Conservation (phyloP, 2,797 vertebrate genomes). For the Xerus rutilus region DNA sequence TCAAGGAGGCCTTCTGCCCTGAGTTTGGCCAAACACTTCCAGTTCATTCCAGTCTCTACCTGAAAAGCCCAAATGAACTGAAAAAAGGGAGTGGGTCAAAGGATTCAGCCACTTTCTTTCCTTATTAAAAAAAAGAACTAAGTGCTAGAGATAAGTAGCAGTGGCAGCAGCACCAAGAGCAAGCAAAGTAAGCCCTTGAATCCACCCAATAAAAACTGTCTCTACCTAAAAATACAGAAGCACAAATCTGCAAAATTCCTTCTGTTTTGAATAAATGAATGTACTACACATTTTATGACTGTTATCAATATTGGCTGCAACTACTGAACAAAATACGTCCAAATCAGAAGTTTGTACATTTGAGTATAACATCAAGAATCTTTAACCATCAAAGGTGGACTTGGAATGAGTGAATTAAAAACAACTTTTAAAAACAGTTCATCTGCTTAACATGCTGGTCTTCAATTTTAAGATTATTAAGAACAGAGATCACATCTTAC, state of each 20-base stretch:
- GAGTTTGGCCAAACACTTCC: background rate
- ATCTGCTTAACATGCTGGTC: background rate
- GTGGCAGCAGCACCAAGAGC: background rate
- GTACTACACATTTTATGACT: background rate
- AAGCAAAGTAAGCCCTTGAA: background rate
- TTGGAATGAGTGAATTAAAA: constrained; percentile 27
- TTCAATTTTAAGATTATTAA: constrained; percentile 51
- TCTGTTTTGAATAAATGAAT: background rate
- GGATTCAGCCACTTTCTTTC: background rate
- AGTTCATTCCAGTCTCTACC: background rate
- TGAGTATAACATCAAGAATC: background rate
- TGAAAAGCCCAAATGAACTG: background rate
- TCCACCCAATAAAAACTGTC: background rate
- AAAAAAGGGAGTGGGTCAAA: background rate
- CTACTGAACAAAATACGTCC: constrained; percentile 13
- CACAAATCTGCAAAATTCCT: background rate
- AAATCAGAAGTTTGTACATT: background rate
- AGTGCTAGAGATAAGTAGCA: background rate
- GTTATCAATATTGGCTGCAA: background rate
- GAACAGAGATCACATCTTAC: background rate
- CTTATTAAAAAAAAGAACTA: background rate
- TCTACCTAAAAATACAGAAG: background rate
- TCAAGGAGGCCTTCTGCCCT: background rate
- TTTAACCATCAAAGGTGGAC: background rate
- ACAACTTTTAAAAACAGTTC: background rate